Percentiles rank a stretch among this genome's conserved stretches.
These are phyloP conservation scores for Cygnus olor DNA, from an alignment of 2,797 vertebrate genomes.

Conservation along the genomic window DNA sequence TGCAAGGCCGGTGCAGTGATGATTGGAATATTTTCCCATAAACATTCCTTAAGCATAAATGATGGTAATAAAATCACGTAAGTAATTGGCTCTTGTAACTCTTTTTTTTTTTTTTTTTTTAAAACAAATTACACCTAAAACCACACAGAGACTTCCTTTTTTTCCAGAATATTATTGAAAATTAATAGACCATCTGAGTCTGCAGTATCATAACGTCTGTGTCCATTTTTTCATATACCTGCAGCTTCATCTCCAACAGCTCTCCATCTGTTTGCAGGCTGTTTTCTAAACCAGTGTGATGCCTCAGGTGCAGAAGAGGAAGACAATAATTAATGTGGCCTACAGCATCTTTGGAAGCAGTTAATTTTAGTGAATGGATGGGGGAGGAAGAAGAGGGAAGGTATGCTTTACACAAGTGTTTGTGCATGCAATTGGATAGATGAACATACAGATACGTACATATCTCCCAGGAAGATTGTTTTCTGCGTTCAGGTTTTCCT, in stretches of 20 bases:
- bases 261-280: slow-evolving; percentile 68
- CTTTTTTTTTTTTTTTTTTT: not conserved
- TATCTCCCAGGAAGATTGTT: slow-evolving; percentile 4
- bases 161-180: slow-evolving; percentile 46
- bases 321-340: slow-evolving; percentile 67
- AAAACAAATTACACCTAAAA: slow-evolving; percentile 25
- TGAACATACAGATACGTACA: not conserved
- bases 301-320: slow-evolving; percentile 49
- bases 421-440: not conserved
- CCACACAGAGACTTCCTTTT: not conserved
- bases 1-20: not conserved
- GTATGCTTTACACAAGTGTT: slow-evolving; percentile 18
- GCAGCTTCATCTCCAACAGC: slow-evolving; percentile 63
- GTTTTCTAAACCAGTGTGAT: slow-evolving; percentile 47
- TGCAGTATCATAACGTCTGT: slow-evolving; percentile 11
- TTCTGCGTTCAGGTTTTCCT: not conserved
- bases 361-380: slow-evolving; percentile 67
- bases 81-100: not conserved
- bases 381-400: slow-evolving; percentile 1
- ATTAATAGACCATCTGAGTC: slow-evolving; percentile 52
- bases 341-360: slow-evolving; percentile 53
- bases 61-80: not conserved
- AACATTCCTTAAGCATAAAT: not conserved
- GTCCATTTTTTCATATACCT: slow-evolving; percentile 47
- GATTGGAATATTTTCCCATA: not conserved